Base-by-base conservation (phyloP, 2,113 vertebrate species). In the Felis chaus region DNA sequence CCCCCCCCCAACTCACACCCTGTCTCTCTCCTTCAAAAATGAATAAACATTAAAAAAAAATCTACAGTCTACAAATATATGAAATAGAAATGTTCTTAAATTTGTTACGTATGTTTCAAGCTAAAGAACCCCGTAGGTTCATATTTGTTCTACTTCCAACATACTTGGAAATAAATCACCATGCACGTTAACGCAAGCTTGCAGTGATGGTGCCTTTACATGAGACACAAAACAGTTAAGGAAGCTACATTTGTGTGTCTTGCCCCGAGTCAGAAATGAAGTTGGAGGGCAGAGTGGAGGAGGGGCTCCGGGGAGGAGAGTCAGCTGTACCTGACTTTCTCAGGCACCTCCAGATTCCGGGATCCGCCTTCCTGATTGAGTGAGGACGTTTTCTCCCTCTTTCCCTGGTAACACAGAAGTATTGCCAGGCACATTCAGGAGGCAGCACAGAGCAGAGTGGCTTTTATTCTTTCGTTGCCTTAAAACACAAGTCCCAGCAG, bases 151-250 rank as follows among this genome's bases (percentile, higher is more conserved):
- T 98, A 96, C 96, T 97, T 98, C 98, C 97, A 98, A 97, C 98
- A 97, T 98, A 98, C 98, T 98, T 98, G 98, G 96, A 97, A 98
- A 98, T 97, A 98, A 98, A 96, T 96, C 95, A 97, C 98, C 98
- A 95, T 98, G 98, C 94, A 99, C 99, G 99, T 99, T 99, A 99
- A 99, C 99, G 99, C 99, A 99, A 99, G 99, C 99, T 84, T 92
- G 98, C 99, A 99, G 98, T 98, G 99, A 99, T 99, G 99, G 99
- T 99, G 99, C 99, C 98, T 99, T 99, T 99, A 99, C 98, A 97
- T 98, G 97, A 36, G 41, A 33, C 98, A 98, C 98, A 97, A 97
- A 94, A 95, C 92, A 87, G 65, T 98, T 87, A 91, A 96, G 89
- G 65, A 98, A 97, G 98, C 97, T 98, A 98, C 97, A 97, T 79